Evolutionary conservation across 2,113 vertebrate species (phyloP), one percentile per base, ranked within the genome.

Genomic region (Noturus placidus): DNA sequence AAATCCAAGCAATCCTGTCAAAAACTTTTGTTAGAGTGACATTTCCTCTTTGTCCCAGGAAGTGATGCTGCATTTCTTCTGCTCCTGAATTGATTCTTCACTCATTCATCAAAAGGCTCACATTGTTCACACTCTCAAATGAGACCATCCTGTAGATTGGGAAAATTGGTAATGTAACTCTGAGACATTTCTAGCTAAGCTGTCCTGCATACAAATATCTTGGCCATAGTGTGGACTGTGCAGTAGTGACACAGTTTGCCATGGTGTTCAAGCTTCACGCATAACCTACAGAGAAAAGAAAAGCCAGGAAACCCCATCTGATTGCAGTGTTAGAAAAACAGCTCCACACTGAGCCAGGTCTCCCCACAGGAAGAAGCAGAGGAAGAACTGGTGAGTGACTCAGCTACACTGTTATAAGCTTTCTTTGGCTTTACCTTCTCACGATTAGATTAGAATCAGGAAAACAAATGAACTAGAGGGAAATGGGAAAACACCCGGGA

Each of bases 261-360:
- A 35, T 56, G 77, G 57, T 85, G 74, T 61, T 61, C 10, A n/a
- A 65, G n/a, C 25, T 84, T 52, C 42, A 61, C 19, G n/a, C 57
- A 83, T 57, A 61, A 63, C 69, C 50, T 33, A 19, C 30, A 57
- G 33, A 69, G 5, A 15, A 82, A 89, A 92, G 91, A 78, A 54
- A 76, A 88, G 70, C 77, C 93, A 94, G 94, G 93, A 95, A 94
- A 84, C 93, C n/a, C 84, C 19, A 80, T 88, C 88, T 22, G 78
- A 86, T 82, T 9, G 30, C 57, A 82, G 59, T 85, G 90, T 89
- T 89, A 89, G 83, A 90, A 87, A 90, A 92, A 89, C 81, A 85
- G 77, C 67, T 42, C 63, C 19, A 77, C 50, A 20, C 70, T 4
- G 25, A 72, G 79, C 25, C 35, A 86, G 42, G 8, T 38, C 69